Evolutionary conservation across 2,113 vertebrate species (phyloP).

Genomic region (Acrocephalus kingi): DNA sequence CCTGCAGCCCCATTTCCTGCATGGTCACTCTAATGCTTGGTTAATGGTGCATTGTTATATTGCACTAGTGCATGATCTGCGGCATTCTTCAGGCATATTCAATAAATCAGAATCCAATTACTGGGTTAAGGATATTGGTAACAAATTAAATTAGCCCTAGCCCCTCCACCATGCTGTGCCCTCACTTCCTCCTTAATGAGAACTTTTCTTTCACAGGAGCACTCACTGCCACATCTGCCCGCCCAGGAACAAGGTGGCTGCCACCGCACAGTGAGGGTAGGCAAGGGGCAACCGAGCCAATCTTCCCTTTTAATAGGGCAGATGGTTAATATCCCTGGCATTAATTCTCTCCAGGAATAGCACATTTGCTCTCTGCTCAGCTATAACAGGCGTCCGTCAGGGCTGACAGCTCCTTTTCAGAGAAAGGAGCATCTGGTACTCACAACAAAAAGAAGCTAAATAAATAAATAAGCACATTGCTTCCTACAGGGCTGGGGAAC

Average conservation of each 20-base stretch:
- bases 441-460: slow-evolving; percentile 17
- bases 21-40: slow-evolving; percentile 23
- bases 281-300: not conserved
- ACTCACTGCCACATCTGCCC: not conserved
- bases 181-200: slow-evolving; percentile 64
- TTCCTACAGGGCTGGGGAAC: not conserved
- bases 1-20: not conserved
- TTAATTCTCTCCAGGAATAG: slow-evolving; percentile 55
- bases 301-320: slow-evolving; percentile 36
- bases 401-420: slow-evolving; percentile 28
- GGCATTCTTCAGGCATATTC: slow-evolving; percentile 37
- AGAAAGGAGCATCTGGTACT: slow-evolving; percentile 59
- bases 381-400: slow-evolving; percentile 47
- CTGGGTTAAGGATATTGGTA: slow-evolving; percentile 70
- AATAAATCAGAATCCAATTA: slow-evolving; percentile 79
- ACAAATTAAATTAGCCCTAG: slow-evolving; percentile 73
- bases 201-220: slow-evolving; percentile 7
- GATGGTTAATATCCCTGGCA: slow-evolving; percentile 50
- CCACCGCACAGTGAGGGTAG: not conserved
- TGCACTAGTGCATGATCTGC: not conserved
- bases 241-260: not conserved
- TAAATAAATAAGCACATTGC: slow-evolving; percentile 2
- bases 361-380: not conserved
- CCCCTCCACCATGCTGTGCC: slow-evolving; percentile 55
- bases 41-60: slow-evolving; percentile 34